Conservation (phyloP, 2,797 vertebrate species). For the Phoxinus dragarum region DNA sequence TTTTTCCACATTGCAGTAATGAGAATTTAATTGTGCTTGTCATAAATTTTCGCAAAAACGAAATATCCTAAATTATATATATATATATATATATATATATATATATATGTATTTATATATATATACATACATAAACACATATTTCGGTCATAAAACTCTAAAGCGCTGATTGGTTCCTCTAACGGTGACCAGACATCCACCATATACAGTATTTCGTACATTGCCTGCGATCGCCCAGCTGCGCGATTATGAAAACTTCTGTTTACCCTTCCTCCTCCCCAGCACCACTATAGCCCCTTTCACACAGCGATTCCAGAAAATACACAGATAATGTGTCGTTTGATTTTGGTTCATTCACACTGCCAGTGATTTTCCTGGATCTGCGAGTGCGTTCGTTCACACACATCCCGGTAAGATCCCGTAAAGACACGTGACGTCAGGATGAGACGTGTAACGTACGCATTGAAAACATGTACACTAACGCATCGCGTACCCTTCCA, state of each 20-base stretch:
- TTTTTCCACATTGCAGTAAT: neutral
- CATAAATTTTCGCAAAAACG: neutral
- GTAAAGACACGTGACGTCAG: too few species aligned
- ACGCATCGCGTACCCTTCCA: too few species aligned
- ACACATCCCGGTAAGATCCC: too few species aligned
- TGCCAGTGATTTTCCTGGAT: too few species aligned
- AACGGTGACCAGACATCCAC: neutral
- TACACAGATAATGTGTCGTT: too few species aligned
- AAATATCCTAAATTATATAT: neutral
- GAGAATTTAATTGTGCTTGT: neutral
- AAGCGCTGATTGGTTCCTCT: neutral
- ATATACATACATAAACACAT: neutral
- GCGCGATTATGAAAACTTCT: neutral
- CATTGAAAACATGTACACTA: too few species aligned
- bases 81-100: neutral
- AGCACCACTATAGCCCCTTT: neutral
- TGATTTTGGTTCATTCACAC: too few species aligned
- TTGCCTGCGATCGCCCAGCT: neutral
- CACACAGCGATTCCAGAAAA: too few species aligned
- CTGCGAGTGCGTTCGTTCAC: too few species aligned
- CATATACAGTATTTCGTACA: neutral
- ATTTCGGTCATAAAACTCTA: neutral
- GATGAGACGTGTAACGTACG: too few species aligned
- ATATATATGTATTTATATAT: neutral
- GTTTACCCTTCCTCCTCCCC: neutral